Evolutionary conservation across 2,113 vertebrate species (phyloP).

Genomic region (Planiliza haematocheilus): DNA sequence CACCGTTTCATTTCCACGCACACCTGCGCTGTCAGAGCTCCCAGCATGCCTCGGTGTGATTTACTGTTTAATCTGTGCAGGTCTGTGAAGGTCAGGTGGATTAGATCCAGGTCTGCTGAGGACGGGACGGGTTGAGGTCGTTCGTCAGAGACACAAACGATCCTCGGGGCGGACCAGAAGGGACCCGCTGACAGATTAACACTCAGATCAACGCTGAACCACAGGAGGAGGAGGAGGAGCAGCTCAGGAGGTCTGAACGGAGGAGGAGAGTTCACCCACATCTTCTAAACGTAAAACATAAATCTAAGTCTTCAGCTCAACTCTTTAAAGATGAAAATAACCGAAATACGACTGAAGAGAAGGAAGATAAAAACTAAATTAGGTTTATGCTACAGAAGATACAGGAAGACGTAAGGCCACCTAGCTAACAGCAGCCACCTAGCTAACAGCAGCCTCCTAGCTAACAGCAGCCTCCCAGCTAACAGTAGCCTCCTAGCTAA

Average conservation of each 20-base stretch:
- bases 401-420: no score
- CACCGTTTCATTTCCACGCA: slow-evolving; percentile 1
- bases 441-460: no score
- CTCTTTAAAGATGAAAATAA: no score
- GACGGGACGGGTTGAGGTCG: slow-evolving; percentile 38
- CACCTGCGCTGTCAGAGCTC: slow-evolving; percentile 27
- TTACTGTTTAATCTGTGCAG: slow-evolving; percentile 55
- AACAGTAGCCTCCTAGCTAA: no score
- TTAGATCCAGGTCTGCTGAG: slow-evolving; percentile 36
- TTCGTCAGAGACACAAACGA: slow-evolving; percentile 26
- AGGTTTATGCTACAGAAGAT: no score
- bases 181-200: slow-evolving; percentile 38
- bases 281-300: no score
- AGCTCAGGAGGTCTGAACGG: slow-evolving; percentile 19
- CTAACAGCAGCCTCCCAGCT: no score
- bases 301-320: no score
- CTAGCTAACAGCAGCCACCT: no score
- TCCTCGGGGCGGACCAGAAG: neutral
- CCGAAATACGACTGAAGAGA: no score
- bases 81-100: slow-evolving; percentile 46
- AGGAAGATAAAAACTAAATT: no score
- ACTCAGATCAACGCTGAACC: neutral
- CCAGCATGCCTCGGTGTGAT: slow-evolving; percentile 45
- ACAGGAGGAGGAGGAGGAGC: neutral
- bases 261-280: neutral